These are phyloP conservation scores for Standfussiana lucernea DNA, from an alignment of 2,888 invertebrate genomes.

Conservation along the genomic window DNA sequence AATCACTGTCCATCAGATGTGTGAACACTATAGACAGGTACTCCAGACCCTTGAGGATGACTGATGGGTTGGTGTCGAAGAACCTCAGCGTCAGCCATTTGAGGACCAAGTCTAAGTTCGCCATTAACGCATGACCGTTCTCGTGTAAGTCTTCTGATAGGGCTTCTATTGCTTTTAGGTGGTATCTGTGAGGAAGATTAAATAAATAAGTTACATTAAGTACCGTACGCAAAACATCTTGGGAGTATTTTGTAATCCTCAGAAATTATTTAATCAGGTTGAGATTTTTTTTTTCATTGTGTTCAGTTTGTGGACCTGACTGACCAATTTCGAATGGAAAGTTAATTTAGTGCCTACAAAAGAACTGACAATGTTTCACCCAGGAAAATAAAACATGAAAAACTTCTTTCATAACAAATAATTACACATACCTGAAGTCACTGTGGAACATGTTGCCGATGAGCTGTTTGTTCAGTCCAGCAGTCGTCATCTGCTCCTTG, in stretches of 20 bases:
- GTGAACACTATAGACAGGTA: slow-evolving; percentile 96
- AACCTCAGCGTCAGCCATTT: slow-evolving; percentile 99
- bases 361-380: too few relatives aligned
- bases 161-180: slow-evolving; percentile 98
- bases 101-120: slow-evolving; percentile 98
- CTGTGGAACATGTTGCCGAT: slow-evolving; percentile 98
- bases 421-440: slow-evolving; percentile 93
- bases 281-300: too few relatives aligned
- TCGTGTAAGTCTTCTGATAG: slow-evolving; percentile 95
- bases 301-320: too few relatives aligned
- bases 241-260: too few relatives aligned
- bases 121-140: slow-evolving; percentile 95
- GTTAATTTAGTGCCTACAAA: too few relatives aligned
- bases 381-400: neutral
- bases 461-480: slow-evolving; percentile 96
- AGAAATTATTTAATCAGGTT: too few relatives aligned
- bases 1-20: slow-evolving; percentile 94
- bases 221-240: too few relatives aligned
- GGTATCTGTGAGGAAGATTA: slow-evolving; percentile 93
- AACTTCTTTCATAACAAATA: neutral
- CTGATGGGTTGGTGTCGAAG: slow-evolving; percentile 99
- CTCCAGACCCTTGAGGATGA: slow-evolving; percentile 98
- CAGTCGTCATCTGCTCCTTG: slow-evolving; percentile 96
- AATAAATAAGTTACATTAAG: neutral
- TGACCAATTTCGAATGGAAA: too few relatives aligned